Percentiles rank a stretch among this genome's conserved stretches.
Evolutionary conservation across 2,113 vertebrate genomes (phyloP).

Genomic region (Stercorarius parasiticus): DNA sequence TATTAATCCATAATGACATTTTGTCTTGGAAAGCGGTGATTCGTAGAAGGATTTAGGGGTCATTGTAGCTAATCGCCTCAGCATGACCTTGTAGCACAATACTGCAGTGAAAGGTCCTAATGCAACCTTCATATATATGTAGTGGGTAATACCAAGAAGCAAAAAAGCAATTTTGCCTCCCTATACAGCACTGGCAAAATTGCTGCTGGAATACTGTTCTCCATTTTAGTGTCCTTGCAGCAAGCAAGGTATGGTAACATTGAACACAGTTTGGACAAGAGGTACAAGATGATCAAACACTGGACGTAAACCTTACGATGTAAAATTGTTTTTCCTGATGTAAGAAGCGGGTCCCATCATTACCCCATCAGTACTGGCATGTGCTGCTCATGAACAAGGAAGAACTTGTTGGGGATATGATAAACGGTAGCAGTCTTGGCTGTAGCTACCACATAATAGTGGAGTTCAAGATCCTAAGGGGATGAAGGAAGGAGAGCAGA

Average conservation of each 20-base stretch:
- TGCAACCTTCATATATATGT: background rate
- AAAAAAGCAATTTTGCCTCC: fast-evolving
- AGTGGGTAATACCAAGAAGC: background rate
- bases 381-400: background rate
- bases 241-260: background rate
- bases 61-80: background rate
- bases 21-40: background rate
- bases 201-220: background rate
- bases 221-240: fast-evolving
- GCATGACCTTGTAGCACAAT: background rate
- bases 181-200: background rate
- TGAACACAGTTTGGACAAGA: background rate
- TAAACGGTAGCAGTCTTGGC: background rate
- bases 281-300: background rate
- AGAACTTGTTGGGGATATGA: fast-evolving
- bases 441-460: fast-evolving
- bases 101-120: background rate
- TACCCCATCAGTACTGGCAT: fast-evolving
- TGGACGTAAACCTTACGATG: background rate
- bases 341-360: background rate
- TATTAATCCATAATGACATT: background rate
- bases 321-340: background rate
- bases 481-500: background rate
- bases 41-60: background rate
- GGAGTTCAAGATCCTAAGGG: background rate